These are phyloP conservation scores for Monarcha castaneiventris DNA, from an alignment of 2,113 vertebrate species.

Conservation along the genomic window DNA sequence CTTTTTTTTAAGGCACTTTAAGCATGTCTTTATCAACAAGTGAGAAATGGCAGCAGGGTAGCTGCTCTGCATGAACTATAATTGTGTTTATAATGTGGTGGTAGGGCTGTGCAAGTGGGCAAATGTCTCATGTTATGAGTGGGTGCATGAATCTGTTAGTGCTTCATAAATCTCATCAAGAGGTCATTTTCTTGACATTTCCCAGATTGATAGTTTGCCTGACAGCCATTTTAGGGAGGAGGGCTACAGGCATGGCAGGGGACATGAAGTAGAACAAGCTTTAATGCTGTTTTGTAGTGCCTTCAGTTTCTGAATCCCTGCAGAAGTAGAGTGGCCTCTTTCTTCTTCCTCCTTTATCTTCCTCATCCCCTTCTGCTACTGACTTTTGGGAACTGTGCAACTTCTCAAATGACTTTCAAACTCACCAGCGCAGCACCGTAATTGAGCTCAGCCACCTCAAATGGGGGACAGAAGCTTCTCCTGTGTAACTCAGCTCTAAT, in stretches of 20 bases:
- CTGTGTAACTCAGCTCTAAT: not conserved
- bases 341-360: constrained; percentile 14
- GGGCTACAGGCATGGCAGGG: not conserved
- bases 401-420: not conserved
- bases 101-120: not conserved
- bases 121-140: not conserved
- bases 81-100: not conserved
- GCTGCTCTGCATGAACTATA: not conserved
- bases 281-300: not conserved
- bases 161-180: not conserved
- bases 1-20: not conserved
- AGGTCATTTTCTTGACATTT: not conserved
- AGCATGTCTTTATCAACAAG: not conserved
- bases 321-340: not conserved
- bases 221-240: not conserved
- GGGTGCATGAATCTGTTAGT: not conserved
- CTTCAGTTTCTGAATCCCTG: not conserved
- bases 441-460: not conserved
- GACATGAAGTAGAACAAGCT: not conserved
- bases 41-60: not conserved
- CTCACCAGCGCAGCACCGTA: not conserved
- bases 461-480: not conserved
- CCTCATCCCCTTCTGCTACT: not conserved
- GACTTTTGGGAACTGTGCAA: not conserved
- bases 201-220: not conserved